Conservation (phyloP, 2,888 invertebrate genomes). For the Cryptus armator region DNA sequence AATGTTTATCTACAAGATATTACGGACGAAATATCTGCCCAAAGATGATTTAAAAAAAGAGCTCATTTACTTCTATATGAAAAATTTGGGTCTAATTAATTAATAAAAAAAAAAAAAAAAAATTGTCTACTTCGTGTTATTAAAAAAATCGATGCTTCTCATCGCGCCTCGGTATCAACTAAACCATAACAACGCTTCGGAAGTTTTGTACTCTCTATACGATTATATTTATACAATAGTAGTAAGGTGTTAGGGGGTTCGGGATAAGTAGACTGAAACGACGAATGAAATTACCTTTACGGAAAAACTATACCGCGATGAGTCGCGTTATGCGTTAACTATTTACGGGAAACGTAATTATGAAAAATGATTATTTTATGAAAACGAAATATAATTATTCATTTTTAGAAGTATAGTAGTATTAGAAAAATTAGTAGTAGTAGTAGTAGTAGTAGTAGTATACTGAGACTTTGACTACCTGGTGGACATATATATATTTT, state of each 20-base stretch:
- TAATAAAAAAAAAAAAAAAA: background rate
- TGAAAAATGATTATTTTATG: slow-evolving; percentile 18
- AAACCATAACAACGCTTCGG: background rate
- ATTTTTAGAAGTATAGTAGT: background rate
- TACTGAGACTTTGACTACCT: slow-evolving; percentile 40
- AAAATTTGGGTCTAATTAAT: slow-evolving; percentile 23
- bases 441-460: slow-evolving; percentile 27
- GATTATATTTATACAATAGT: slow-evolving; percentile 19
- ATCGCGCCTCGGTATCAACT: background rate
- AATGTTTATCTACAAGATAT: slow-evolving; percentile 33
- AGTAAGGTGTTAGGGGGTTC: background rate
- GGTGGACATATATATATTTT: slow-evolving; percentile 39
- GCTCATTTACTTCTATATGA: slow-evolving; percentile 41
- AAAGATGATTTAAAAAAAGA: background rate
- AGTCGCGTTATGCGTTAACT: slow-evolving; percentile 42
- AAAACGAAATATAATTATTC: slow-evolving; percentile 16
- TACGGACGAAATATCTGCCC: background rate
- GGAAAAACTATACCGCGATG: slow-evolving; percentile 41
- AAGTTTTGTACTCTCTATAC: slow-evolving; percentile 40
- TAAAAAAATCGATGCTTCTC: slow-evolving; percentile 9
- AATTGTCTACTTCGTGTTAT: slow-evolving; percentile 14
- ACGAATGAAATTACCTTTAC: slow-evolving; percentile 49
- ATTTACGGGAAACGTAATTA: slow-evolving; percentile 40
- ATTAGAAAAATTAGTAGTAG: slow-evolving; percentile 14
- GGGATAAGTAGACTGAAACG: slow-evolving; percentile 22